Conservation (phyloP, 2,797 vertebrate species). For the Cheirogaleus major region DNA sequence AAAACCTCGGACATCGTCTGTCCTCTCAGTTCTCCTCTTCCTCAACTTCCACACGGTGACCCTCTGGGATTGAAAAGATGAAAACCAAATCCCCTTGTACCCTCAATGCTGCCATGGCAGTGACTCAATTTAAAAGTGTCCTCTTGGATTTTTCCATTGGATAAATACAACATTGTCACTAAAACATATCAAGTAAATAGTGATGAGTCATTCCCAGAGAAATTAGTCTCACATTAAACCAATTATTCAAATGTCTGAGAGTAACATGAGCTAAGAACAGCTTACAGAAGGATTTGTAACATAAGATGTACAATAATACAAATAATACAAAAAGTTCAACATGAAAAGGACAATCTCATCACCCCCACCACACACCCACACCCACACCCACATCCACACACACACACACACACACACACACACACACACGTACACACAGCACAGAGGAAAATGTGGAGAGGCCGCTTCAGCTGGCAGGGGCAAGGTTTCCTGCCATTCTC, state of each 20-base stretch:
- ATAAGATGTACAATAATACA: conserved; percentile 18
- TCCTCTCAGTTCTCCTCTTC: not conserved
- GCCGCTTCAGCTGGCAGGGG: not conserved
- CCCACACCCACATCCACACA: too few relatives aligned
- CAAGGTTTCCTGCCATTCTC: not conserved
- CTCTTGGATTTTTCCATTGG: conserved; percentile 48
- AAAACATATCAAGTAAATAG: conserved; percentile 32
- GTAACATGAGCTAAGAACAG: conserved; percentile 45
- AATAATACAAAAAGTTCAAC: conserved; percentile 29
- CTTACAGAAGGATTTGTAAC: conserved; percentile 69
- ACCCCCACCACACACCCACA: too few relatives aligned
- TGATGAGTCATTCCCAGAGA: conserved; percentile 63
- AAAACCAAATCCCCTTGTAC: not conserved
- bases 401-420: not conserved
- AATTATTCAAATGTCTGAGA: conserved; percentile 49
- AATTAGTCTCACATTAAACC: conserved; percentile 62
- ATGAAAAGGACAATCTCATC: not conserved
- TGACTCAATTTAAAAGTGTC: not conserved
- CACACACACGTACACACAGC: not conserved
- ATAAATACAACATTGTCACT: conserved; percentile 16
- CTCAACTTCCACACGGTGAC: not conserved
- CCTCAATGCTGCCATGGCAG: not conserved
- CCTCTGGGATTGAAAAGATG: fast-evolving
- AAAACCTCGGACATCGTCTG: not conserved
- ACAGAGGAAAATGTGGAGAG: not conserved